Base-by-base conservation (phyloP, 1,140 invertebrate species). In the Musca vetustissima region DNA sequence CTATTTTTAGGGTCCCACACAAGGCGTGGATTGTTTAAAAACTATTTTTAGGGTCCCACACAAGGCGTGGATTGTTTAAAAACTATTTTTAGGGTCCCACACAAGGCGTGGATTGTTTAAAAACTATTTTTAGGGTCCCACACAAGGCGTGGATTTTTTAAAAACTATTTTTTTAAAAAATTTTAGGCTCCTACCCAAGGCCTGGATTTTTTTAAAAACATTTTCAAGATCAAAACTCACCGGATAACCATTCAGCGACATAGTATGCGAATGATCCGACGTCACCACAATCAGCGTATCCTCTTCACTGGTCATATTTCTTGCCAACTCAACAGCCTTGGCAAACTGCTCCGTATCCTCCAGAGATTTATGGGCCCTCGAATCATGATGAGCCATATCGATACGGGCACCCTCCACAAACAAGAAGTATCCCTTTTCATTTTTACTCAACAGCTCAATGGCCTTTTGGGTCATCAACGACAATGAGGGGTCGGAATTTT, bases 401-500 rank as follows among this genome's bases (percentile, higher is more conserved):
- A 95, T 95, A 73, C 89, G 85, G 1, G 91, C 92, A 70, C 92
- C 93, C 89, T 97, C 95, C 9, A 96, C 91, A 75, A 96, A 91
- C 14, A 97, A 81, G 78, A 97, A 94, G 81, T 90, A 97, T 17
- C 95, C 95, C 68, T 91, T 87, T n/a, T 89, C 84, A 82, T 92
- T 93, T 73, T 90, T 90, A 32, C 86, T 86, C 8, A 97, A 85
- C 68, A 94, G 86, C 53, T 89, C 85, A 52, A 97, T 90, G 13
- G 95, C 94, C 22, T 89, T 89, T 70, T 89, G 86, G 1, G 93
- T 93, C 90, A 97, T 93, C 77, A 96, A 92, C 0, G 89, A 88
- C 0, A 97, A 83, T 1, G 92, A 90, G 0, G 92, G 92, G 74
- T 91, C 75, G 0, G 61, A 67, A 0, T 77, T 67, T 0, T 75